These are phyloP conservation scores for Acrobasis repandana DNA, from an alignment of 2,888 invertebrate genomes.

Conservation along the genomic window DNA sequence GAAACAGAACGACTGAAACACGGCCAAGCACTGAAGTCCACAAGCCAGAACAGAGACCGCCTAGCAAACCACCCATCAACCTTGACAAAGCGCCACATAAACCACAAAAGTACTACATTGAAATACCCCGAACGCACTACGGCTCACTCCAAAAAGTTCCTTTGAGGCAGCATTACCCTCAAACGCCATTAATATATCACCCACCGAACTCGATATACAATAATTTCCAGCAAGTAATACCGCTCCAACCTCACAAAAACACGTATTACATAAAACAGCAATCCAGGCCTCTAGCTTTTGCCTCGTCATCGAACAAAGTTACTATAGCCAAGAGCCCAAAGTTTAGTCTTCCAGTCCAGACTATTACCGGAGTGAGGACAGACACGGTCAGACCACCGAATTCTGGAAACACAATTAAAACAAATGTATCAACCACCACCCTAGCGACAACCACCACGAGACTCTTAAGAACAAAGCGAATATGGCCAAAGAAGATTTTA, in stretches of 20 bases:
- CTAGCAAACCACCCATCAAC: slow-evolving; percentile 65
- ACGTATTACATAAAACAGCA: slow-evolving; percentile 46
- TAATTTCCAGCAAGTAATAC: slow-evolving; percentile 61
- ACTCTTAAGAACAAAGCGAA: slow-evolving; percentile 69
- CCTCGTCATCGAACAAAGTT: slow-evolving; percentile 56
- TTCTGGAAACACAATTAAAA: slow-evolving; percentile 39
- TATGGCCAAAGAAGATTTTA: slow-evolving; percentile 69
- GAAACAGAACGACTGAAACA: slow-evolving; percentile 36
- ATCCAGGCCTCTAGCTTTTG: slow-evolving; percentile 49
- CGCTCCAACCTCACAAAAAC: slow-evolving; percentile 50
- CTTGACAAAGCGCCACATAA: slow-evolving; percentile 42
- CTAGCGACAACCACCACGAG: slow-evolving; percentile 62
- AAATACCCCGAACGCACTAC: slow-evolving; percentile 51
- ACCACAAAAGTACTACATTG: slow-evolving; percentile 47
- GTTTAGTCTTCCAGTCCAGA: slow-evolving; percentile 66
- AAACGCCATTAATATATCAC: slow-evolving; percentile 48
- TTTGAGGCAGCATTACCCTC: slow-evolving; percentile 53
- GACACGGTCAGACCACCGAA: slow-evolving; percentile 61
- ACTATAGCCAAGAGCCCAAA: slow-evolving; percentile 58
- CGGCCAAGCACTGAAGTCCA: slow-evolving; percentile 41
- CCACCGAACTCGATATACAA: slow-evolving; percentile 58
- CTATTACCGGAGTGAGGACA: slow-evolving; percentile 65
- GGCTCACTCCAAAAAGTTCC: slow-evolving; percentile 49
- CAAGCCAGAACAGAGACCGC: slow-evolving; percentile 55
- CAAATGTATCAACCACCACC: slow-evolving; percentile 49